Percentiles rank a stretch among this genome's conserved stretches.
phyloP scores from a whole-genome alignment of 2,113 vertebrate genomes.

The Okapia johnstoni region DNA sequence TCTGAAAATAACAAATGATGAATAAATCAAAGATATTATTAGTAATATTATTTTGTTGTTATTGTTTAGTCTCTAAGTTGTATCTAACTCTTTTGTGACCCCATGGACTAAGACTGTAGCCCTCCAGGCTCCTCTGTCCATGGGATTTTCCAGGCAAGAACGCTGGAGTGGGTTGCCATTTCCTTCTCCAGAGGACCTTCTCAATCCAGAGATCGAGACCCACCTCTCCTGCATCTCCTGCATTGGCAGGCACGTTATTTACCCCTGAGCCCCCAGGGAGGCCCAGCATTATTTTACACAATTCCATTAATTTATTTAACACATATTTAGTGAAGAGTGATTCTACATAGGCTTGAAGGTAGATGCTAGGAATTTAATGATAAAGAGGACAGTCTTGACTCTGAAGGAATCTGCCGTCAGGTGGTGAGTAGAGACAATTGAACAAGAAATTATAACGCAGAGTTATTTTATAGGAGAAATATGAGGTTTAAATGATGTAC shows the following conservation, averaged over 20 bases:
- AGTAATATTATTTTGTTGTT: neutral
- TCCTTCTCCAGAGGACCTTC: neutral
- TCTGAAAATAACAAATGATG: neutral
- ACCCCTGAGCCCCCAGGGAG: neutral
- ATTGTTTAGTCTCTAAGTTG: neutral
- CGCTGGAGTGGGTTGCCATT: neutral
- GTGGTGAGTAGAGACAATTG: neutral
- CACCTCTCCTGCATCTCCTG: neutral
- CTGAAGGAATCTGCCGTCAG: neutral
- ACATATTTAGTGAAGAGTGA: neutral
- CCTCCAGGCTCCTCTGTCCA: neutral
- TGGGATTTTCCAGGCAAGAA: neutral
- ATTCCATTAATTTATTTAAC: neutral
- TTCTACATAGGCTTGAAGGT: neutral
- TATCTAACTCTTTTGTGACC: neutral
- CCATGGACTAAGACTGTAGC: neutral
- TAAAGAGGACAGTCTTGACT: neutral
- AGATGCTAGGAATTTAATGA: neutral
- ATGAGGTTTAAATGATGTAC: neutral
- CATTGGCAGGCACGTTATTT: neutral
- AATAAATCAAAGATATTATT: neutral
- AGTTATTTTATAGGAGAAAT: neutral
- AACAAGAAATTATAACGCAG: neutral
- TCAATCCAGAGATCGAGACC: accelerated
- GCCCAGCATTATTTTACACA: neutral